A percentile compares a stretch with the other conserved stretches of the same genome.
phyloP scores from a whole-genome alignment of 35 echinoderm and acorn worm genomes.

The Patiria miniata region DNA sequence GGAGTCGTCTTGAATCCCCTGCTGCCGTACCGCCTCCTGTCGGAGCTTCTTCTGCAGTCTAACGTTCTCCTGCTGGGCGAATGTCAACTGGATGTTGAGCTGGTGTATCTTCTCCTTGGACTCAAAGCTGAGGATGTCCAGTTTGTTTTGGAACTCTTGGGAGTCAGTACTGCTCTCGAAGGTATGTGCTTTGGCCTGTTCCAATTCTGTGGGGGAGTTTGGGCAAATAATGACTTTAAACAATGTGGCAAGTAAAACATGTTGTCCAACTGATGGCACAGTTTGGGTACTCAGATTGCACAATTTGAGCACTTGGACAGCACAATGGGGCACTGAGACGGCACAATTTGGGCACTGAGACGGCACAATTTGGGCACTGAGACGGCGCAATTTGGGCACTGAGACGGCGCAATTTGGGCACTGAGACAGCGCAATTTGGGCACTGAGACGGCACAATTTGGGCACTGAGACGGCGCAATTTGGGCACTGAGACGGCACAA shows the following conservation, averaged over 20 bases:
- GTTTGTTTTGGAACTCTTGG: neutral
- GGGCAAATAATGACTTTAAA: neutral
- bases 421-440: neutral
- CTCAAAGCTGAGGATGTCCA: neutral
- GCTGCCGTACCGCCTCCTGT: neutral
- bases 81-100: neutral
- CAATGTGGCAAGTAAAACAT: neutral
- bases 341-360: neutral
- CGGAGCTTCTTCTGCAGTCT: neutral
- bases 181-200: neutral
- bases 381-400: neutral
- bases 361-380: neutral
- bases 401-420: neutral
- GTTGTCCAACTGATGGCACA: neutral
- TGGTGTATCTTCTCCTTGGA: constrained; percentile 23
- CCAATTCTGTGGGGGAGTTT: neutral
- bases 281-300: neutral
- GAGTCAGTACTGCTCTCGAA: neutral
- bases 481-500: neutral
- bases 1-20: neutral
- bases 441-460: neutral
- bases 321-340: neutral
- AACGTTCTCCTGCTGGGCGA: neutral
- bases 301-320: neutral
- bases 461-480: neutral